Percentiles rank a stretch among this genome's conserved stretches.
phyloP scores from a whole-genome alignment of 2,888 invertebrate genomes.

The Tethea ocularis region DNA sequence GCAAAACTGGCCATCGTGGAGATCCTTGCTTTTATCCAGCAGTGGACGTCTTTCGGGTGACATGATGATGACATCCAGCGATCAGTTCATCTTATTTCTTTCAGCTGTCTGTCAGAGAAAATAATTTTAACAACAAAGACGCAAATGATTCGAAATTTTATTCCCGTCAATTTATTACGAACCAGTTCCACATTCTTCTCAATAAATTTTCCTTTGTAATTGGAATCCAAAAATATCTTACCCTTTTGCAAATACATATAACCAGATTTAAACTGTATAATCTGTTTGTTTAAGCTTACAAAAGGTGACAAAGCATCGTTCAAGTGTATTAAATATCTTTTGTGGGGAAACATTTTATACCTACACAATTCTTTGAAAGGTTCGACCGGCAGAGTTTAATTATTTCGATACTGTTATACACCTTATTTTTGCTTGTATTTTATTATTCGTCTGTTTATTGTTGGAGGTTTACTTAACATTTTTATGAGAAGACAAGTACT shows the following conservation, averaged over 20 bases:
- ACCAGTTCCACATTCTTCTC: not conserved
- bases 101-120: too few relatives aligned
- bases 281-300: constrained; percentile 6
- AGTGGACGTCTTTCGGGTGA: too few relatives aligned
- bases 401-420: not conserved
- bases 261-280: not conserved
- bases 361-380: constrained; percentile 5
- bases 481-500: not conserved
- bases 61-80: too few relatives aligned
- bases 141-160: not conserved
- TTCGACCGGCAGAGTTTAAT: not conserved
- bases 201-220: not conserved
- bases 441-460: not conserved
- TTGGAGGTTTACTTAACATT: not conserved
- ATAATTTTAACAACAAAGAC: too few relatives aligned
- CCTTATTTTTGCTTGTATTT: not conserved
- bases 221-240: constrained; percentile 8
- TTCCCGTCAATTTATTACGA: not conserved
- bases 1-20: too few relatives aligned
- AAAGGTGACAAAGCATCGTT: constrained; percentile 20
- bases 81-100: too few relatives aligned
- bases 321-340: constrained; percentile 33
- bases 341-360: constrained; percentile 18
- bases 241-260: constrained; percentile 7
- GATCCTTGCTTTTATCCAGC: too few relatives aligned